Base-by-base conservation (phyloP, 2,888 invertebrate genomes). In the Caenorhabditis virilis region DNA sequence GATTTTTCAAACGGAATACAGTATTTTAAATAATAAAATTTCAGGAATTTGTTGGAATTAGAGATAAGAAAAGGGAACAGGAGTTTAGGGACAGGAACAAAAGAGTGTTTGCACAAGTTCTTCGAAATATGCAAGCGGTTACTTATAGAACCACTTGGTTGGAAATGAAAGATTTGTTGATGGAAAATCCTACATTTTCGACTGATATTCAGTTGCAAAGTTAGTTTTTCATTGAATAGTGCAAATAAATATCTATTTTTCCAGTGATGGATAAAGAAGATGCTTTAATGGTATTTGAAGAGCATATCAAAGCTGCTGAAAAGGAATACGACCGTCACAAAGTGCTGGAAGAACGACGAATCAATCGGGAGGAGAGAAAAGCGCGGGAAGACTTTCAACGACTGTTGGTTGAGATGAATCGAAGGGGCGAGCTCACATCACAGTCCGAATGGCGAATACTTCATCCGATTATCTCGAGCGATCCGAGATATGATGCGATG, bases 391-490 rank as follows among this genome's bases (percentile, higher is more conserved):
- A 91, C 61, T 97, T 97, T 61, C 57, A 63, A 9, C 39, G 53
- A 5, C 86, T 98, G 53, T 86, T 98, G 38, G 93, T 95, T 84
- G 90, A 93, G 76, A 87, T 98, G 18, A 97, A 98, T 77, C 95
- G 95, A 22, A 71, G 62, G 51, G 76, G 95, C 16, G 95, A 95
- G 85, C 86, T 98, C 35, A 95, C 95, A 0, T 97, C 97, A 0
- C 95, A 97, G 93, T 97, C 97, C 0, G 86, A 95, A 25, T 98
- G 98, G 98, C 93, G 94, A 39, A 95, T 97, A 84, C 86, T 98
- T 18, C 98, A 95, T 85, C 93, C 94, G 0, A 90, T 92, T 69
- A 91, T 98, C 72, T 93, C 93, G 2, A 92, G 94, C 1, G 97
- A 98, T 84, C 88, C 92, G 23, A 87, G 97, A 23, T 79, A 77